Base-by-base conservation (phyloP, 2,113 vertebrate genomes). In the Puntigrus tetrazona region DNA sequence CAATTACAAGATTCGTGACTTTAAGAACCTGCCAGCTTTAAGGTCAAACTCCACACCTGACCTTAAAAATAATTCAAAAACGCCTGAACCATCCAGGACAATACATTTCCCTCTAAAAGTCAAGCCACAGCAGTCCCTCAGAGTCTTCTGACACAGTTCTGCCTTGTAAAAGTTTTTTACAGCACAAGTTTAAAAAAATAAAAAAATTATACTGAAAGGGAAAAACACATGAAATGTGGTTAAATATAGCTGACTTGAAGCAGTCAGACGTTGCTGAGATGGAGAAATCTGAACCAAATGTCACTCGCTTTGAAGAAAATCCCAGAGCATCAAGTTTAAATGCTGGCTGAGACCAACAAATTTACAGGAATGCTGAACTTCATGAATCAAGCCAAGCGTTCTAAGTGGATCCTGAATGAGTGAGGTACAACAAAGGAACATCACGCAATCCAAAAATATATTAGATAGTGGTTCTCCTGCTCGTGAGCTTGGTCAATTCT, bases 301-400 rank as follows among this genome's bases (percentile, higher is more conserved):
- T 67, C 41, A 47, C 18, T 67, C 43, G 5, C 78, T 80, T 67
- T 80, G 38, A 81, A 81, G 78, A 81, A 43, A 16, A 81, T 67
- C 78, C 18, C 78, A 81, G 18, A 65, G 50, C 61, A 80, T 65
- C 59, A 47, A 80, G 59, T 65, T 50, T 81, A 81, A 81, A 84
- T 14, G 43, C 45, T 69, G 45, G 14, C 61, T 31, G 27, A 36
- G 20, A 31, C 29, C 6, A 29, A 77, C 11, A 13, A 77, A 84
- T 84, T 67, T 43, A 47, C 61, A 34, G 38, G 41, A 8, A 22
- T 43, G 77, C 55, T 61, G n/a, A 67, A 67, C 25, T 81, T 67
- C 2, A 20, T 10, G 18, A 34, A 81, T 67, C 59, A 81, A 20
- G 43, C 61, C 3, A 13, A 45, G 25, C 3, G 1, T 20, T 20